These are phyloP conservation scores for Bombus fervidus DNA, from an alignment of 1,140 invertebrate species.

Conservation along the genomic window DNA sequence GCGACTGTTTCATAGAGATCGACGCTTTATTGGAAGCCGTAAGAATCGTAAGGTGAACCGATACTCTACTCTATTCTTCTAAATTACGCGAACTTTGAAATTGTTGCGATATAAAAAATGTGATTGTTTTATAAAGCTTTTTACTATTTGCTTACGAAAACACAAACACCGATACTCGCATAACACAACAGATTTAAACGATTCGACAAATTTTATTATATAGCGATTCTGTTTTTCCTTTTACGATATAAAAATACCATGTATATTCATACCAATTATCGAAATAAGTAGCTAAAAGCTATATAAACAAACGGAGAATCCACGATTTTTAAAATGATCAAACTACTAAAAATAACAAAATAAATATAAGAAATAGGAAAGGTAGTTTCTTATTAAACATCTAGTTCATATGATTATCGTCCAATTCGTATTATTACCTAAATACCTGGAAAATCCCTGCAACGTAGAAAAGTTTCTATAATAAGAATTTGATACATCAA, in stretches of 20 bases:
- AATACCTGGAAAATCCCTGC: neutral
- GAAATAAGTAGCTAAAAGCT: accelerated
- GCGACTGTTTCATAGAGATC: neutral
- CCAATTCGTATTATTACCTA: neutral
- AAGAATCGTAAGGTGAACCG: neutral
- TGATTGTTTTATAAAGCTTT: too few species aligned
- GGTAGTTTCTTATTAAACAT: neutral
- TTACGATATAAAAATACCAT: neutral
- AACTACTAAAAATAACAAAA: neutral
- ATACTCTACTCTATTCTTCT: neutral
- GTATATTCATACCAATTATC: too few species aligned
- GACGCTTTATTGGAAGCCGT: neutral
- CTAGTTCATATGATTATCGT: neutral
- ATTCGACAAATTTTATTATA: too few species aligned
- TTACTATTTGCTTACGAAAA: too few species aligned
- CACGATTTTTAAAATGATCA: too few species aligned
- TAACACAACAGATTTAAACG: too few species aligned
- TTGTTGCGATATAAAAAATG: too few species aligned
- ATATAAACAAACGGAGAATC: too few species aligned
- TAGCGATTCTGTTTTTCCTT: neutral
- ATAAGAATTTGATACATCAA: neutral
- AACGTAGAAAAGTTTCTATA: neutral
- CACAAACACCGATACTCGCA: too few species aligned
- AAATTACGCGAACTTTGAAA: too few species aligned
- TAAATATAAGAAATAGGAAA: neutral